A percentile compares a stretch with the other conserved stretches of the same genome.
Evolutionary conservation across 2,888 invertebrate species (phyloP).

Genomic region (Ischnura elegans): DNA sequence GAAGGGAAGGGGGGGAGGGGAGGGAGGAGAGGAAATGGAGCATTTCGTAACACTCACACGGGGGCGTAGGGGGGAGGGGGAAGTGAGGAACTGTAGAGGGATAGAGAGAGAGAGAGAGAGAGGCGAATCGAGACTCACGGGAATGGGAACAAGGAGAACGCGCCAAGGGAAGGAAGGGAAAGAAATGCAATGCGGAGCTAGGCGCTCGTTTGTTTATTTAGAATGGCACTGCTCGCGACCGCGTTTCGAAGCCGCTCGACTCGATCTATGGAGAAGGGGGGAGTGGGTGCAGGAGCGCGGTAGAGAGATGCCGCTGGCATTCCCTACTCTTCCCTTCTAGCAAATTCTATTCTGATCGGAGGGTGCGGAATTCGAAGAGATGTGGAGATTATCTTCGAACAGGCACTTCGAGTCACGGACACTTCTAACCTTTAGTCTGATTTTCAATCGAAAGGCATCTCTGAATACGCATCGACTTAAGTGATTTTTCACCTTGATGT

Average conservation of each 20-base stretch:
- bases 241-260: neutral
- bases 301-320: neutral
- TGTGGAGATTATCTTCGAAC: too few species aligned
- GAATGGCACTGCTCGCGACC: conserved; percentile 32
- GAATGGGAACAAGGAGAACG: conserved; percentile 65
- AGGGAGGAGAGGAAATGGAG: conserved; percentile 1
- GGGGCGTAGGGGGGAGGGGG: neutral
- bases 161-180: conserved; percentile 52
- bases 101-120: neutral
- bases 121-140: neutral
- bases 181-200: conserved; percentile 22
- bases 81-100: neutral
- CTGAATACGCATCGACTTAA: too few species aligned
- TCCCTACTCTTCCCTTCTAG: neutral
- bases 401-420: too few species aligned
- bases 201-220: conserved; percentile 60
- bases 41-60: conserved; percentile 8
- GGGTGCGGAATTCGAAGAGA: too few species aligned
- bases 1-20: neutral
- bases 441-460: too few species aligned
- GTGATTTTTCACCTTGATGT: too few species aligned
- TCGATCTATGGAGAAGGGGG: neutral
- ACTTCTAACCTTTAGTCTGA: too few species aligned
- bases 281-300: neutral
- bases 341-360: too few species aligned